Evolutionary conservation across 1,140 invertebrate genomes (phyloP), one percentile per base, ranked within the genome.

Genomic region (Neodiprion pinetum): DNA sequence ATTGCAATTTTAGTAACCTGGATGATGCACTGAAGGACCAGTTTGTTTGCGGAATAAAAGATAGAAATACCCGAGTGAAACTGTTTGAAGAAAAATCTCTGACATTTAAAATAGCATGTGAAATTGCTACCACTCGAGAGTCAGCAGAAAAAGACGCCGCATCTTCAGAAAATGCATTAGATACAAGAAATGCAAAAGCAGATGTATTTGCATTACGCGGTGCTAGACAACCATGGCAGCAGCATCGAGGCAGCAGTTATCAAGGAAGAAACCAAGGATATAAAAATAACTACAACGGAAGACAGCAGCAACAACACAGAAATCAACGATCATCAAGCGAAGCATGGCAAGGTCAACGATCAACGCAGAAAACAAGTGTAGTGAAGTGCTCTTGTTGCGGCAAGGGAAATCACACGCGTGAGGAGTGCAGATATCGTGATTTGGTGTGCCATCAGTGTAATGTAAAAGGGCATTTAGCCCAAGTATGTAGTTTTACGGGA

Each of bases 201-300:
- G 66, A 74, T 17, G 69, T 70, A 9, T 74, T 49, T 40, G 66
- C 47, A 7, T 47, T 74, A n/a, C 21, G 69, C 71, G 48, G 65
- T 75, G 2, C 75, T 73, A 72, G 66, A 75, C 11, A n/a, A 72
- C 28, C 28, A 17, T 17, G 17, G 17, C 17, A 17, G 17, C 17
- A 17, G 17, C 17, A 17, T 17, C 17, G 17, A 17, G 17, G 17
- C 17, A 17, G 17, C 17, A 17, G 17, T 17, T 17, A 17, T 17
- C 17, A 17, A 17, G 17, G 17, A 17, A 17, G 17, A 17, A 17
- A 17, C 17, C 17, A 17, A 17, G 17, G 17, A 17, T 17, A 17
- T 17, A 17, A 17, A 17, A 17, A 17, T 17, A 17, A 17, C 17
- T 17, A 17, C 17, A 17, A 17, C 17, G 17, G 17, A 17, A 17